These are phyloP conservation scores for Pterocles gutturalis DNA, from an alignment of 2,113 vertebrate species.

Conservation along the genomic window DNA sequence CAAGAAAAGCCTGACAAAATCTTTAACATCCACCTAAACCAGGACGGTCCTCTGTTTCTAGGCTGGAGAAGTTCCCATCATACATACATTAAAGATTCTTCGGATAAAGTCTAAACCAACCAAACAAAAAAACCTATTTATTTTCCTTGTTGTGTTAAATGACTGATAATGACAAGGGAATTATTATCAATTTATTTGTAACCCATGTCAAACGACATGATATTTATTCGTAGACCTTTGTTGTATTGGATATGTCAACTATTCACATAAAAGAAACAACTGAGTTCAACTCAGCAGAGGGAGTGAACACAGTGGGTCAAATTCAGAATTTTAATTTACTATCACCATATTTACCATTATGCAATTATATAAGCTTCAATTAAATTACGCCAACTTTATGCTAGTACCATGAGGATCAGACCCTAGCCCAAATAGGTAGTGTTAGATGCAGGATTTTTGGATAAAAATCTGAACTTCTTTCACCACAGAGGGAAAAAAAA, in stretches of 20 bases:
- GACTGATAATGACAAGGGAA: background rate
- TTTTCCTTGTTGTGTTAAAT: background rate
- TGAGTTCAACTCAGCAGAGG: background rate
- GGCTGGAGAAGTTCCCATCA: background rate
- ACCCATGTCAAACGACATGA: background rate
- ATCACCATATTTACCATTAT: background rate
- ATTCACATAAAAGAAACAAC: background rate
- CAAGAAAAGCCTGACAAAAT: background rate
- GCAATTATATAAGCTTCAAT: background rate
- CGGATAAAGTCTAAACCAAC: background rate
- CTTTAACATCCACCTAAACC: accelerated
- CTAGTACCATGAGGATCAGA: background rate
- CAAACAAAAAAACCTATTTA: background rate
- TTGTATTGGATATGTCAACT: background rate
- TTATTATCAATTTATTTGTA: background rate
- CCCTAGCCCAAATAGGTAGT: background rate
- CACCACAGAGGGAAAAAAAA: background rate
- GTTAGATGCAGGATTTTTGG: background rate
- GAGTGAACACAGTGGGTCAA: background rate
- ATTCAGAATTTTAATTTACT: background rate
- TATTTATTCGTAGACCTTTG: background rate
- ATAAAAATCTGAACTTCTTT: background rate
- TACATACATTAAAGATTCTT: background rate
- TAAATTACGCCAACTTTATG: background rate
- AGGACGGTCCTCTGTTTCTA: background rate